Base-by-base conservation (phyloP, 2,888 invertebrate genomes). In the Meliscaeva auricollis region DNA sequence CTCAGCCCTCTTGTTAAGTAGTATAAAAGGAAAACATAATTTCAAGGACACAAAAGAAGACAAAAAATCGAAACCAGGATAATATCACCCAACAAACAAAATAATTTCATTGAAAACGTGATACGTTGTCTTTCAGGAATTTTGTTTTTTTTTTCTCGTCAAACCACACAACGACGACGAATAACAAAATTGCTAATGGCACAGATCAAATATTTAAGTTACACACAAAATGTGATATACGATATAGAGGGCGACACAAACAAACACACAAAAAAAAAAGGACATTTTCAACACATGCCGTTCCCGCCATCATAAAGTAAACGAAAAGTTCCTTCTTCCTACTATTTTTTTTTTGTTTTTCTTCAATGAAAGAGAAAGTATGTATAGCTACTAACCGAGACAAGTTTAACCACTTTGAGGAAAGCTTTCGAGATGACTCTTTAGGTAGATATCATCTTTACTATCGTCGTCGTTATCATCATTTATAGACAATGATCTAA, bases 401-500 rank as follows among this genome's bases (percentile, higher is more conserved):
- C 64, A 66, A 66, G 46, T 66, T 46, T 48, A 48, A 66, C 64
- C 64, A 30, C 30, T 66, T 66, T 66, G 48, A 64, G 64, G 46
- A 48, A 41, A 48, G 66, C 66, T 66, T 66, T 15, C 6, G 17
- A 17, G 30, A 66, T 20, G 48, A 66, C 44, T 30, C 44, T 64
- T 35, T 22, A 66, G 66, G 50, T 66, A 66, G 66, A 50, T 74
- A 69, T 74, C 74, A 83, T 79, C 74, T 50, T 73, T 69, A 72
- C 83, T 78, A 79, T 72, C 72, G 60, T 62, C 68, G 73, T 73
- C 64, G 64, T 84, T 66, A 73, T 69, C 85, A 52, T 32, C 54
- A 70, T 60, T 52, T 52, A 69, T 78, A 74, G 79, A 79, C 83
- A 72, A 79, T 69, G 83, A 78, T 83, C 68, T 69, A 74, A 74